These are phyloP conservation scores for Myripristis murdjan DNA, from an alignment of 2,797 vertebrate species.

Conservation along the genomic window DNA sequence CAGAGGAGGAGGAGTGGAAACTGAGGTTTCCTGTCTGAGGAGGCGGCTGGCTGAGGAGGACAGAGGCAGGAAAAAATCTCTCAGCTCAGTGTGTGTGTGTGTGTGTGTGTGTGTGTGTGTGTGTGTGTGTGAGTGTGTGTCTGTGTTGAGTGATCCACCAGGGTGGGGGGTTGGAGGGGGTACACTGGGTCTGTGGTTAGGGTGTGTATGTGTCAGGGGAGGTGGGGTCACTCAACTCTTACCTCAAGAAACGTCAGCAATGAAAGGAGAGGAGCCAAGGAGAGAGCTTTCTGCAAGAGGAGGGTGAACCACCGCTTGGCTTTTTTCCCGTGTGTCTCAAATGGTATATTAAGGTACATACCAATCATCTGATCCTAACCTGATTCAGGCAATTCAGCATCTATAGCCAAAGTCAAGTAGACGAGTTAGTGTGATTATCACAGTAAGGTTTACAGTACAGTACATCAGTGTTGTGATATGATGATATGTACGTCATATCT, in stretches of 20 bases:
- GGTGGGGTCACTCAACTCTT: conserved; percentile 69
- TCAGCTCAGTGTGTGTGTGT: conserved; percentile 51
- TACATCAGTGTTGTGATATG: too few relatives aligned
- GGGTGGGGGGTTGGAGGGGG: conserved; percentile 44
- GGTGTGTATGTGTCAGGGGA: conserved; percentile 67
- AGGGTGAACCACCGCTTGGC: too few relatives aligned
- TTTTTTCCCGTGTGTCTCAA: conserved; percentile 11
- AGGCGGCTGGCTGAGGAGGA: conserved; percentile 77
- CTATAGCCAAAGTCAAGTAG: too few relatives aligned
- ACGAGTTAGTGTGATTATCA: neutral
- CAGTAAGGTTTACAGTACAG: too few relatives aligned
- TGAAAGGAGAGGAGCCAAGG: conserved; percentile 28
- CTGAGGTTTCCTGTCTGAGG: conserved; percentile 88
- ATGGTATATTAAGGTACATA: neutral
- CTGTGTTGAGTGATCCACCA: conserved; percentile 57
- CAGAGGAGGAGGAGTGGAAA: conserved; percentile 82
- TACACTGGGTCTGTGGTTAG: conserved; percentile 54
- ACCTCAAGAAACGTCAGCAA: conserved; percentile 68
- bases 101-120: conserved; percentile 49
- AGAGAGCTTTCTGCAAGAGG: conserved; percentile 33
- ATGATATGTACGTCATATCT: too few relatives aligned
- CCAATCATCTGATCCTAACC: neutral
- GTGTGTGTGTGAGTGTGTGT: too few relatives aligned
- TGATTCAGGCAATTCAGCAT: neutral
- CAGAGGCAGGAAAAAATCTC: conserved; percentile 65